Evolutionary conservation across 2,113 vertebrate genomes (phyloP).

Genomic region (Bagarius yarrelli): DNA sequence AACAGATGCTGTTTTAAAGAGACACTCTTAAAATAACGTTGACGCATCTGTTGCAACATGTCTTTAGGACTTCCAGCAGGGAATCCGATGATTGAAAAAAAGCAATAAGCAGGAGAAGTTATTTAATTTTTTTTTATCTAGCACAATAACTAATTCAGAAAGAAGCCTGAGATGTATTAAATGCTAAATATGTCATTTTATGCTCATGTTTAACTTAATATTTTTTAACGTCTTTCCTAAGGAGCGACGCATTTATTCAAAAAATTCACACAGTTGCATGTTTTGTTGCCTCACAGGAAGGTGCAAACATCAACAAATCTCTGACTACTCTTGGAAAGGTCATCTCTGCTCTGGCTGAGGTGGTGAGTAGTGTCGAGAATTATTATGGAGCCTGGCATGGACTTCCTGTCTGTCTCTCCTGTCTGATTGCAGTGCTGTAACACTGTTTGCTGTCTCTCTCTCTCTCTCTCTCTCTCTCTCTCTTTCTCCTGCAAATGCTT

Average conservation of each 20-base stretch:
- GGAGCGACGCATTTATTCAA: background rate
- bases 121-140: background rate
- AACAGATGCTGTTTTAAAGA: background rate
- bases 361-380: conserved; percentile 86
- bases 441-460: conserved; percentile 57
- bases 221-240: background rate
- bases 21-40: background rate
- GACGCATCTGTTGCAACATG: background rate
- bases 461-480: conserved; percentile 60
- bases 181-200: background rate
- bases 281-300: conserved; percentile 78
- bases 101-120: background rate
- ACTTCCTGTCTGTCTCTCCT: conserved; percentile 21
- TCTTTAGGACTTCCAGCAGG: background rate
- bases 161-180: background rate
- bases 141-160: background rate
- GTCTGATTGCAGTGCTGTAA: conserved; percentile 58
- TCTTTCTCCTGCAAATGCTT: conserved; percentile 75
- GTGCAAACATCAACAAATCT: conserved; percentile 99
- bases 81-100: background rate
- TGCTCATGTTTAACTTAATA: no score
- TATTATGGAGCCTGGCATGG: conserved; percentile 15
- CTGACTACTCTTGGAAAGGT: conserved; percentile 98
- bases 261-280: background rate
- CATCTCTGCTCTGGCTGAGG: conserved; percentile 96